Base-by-base conservation (phyloP, 2,113 vertebrate species). In the Tricholaema leucomelas region DNA sequence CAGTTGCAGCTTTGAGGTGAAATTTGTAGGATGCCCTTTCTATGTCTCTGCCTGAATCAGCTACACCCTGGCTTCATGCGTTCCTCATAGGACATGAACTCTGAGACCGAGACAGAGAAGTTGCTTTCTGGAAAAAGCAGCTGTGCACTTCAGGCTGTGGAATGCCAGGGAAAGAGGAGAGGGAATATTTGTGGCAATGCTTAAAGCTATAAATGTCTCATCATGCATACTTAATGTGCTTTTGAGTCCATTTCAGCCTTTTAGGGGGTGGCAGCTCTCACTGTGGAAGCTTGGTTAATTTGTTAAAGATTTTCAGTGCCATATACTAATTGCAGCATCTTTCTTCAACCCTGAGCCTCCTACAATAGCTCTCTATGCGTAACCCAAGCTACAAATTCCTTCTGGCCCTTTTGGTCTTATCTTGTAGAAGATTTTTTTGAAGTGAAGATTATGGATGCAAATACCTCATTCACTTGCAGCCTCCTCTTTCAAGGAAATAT, bases 161-260 rank as follows among this genome's bases (percentile, higher is more conserved):
- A 96, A 93, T 91, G 84, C 90, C 91, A 87, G 61, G 55, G 79
- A 72, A 91, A 93, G 92, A 92, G 82, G 38, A 95, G 79, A 94
- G 42, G 75, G 86, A 96, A 96, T 96, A 94, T 89, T 94, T 96
- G 95, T 88, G 93, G 90, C 84, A 59, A 90, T 38, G 60, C 91
- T 92, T 79, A 89, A 92, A 94, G 93, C 92, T 96, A 92, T 95
- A 94, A 96, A 95, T 91, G 95, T 92, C 94, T 89, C 92, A 91
- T 93, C 92, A 72, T 64, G 81, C 95, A 95, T 92, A 85, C 91
- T 92, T 94, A 93, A 95, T 96, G 85, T 46, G 81, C 84, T 88
- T 92, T 93, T 87, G 92, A 96, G 76, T 44, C 88, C 77, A 52
- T 94, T 95, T 94, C 87, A 90, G 63, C 83, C 81, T 94, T 78